Evolutionary conservation across 2,888 invertebrate species (phyloP).

Genomic region (Eristalis arbustorum): DNA sequence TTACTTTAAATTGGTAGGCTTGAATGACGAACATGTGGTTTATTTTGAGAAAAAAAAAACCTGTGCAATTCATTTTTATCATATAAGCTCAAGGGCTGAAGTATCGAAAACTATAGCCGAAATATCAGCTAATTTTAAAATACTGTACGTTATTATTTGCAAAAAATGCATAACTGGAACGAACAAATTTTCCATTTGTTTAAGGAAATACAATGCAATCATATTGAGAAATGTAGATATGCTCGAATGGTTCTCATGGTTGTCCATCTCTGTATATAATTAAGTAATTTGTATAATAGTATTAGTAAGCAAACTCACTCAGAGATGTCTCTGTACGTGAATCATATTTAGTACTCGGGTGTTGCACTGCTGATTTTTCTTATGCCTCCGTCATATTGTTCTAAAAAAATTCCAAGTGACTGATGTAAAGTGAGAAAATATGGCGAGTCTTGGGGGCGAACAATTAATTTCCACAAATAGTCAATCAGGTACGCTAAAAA

Average conservation of each 20-base stretch:
- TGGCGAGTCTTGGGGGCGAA: conserved; percentile 81
- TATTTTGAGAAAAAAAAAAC: no score
- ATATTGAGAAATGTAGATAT: no score
- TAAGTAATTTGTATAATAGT: neutral
- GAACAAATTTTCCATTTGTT: no score
- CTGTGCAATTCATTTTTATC: no score
- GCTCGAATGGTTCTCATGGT: neutral
- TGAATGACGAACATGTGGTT: no score
- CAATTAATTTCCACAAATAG: conserved; percentile 80
- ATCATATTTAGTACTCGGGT: conserved; percentile 71
- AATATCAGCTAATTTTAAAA: no score
- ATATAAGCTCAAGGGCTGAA: no score
- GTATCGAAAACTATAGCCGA: no score
- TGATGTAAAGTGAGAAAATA: conserved; percentile 79
- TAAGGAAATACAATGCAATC: no score
- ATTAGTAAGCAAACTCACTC: neutral
- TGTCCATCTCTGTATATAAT: neutral
- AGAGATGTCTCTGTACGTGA: conserved; percentile 32
- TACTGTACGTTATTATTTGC: no score
- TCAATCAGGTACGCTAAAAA: conserved; percentile 79
- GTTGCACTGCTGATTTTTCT: conserved; percentile 73
- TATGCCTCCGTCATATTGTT: conserved; percentile 74
- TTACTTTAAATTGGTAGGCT: no score
- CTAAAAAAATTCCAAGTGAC: conserved; percentile 77
- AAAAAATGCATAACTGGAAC: no score